Percentiles rank a stretch among this genome's conserved stretches.
phyloP scores from a whole-genome alignment of 2,888 invertebrate genomes.

The Muschampia plurimacula region DNA sequence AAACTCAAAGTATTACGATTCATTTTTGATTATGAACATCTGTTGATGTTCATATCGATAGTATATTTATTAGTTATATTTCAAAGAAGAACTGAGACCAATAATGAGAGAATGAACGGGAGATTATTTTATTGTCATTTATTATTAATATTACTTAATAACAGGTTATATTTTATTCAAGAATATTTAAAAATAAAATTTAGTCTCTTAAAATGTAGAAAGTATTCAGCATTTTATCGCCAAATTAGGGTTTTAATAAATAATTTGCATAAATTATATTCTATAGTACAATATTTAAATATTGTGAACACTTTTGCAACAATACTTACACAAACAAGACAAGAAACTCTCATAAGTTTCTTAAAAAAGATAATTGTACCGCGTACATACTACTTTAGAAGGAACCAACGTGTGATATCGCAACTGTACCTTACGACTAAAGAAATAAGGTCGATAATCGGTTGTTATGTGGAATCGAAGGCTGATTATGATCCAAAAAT shows the following conservation, averaged over 20 bases:
- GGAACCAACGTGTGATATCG: conserved; percentile 27
- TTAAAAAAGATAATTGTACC: neutral
- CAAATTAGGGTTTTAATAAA: neutral
- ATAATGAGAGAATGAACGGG: neutral
- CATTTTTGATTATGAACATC: neutral
- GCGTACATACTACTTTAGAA: neutral
- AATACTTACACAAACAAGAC: conserved; percentile 2
- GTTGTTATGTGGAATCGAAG: conserved; percentile 45
- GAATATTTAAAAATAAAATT: neutral
- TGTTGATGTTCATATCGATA: neutral
- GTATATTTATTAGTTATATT: neutral
- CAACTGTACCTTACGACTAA: conserved; percentile 41
- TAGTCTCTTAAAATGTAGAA: neutral
- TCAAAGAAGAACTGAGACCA: neutral
- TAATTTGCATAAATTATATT: conserved; percentile 2
- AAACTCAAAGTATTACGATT: neutral
- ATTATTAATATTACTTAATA: neutral
- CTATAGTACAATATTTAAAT: neutral
- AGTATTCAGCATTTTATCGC: neutral
- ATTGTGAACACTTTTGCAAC: neutral
- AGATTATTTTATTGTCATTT: neutral
- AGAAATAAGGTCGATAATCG: conserved; percentile 28
- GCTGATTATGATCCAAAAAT: conserved; percentile 34
- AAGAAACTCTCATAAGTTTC: neutral
- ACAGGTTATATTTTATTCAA: neutral